Evolutionary conservation across 2,113 vertebrate genomes (phyloP), one percentile per base, ranked within the genome.

Genomic region (Gnathonemus longibarbis): DNA sequence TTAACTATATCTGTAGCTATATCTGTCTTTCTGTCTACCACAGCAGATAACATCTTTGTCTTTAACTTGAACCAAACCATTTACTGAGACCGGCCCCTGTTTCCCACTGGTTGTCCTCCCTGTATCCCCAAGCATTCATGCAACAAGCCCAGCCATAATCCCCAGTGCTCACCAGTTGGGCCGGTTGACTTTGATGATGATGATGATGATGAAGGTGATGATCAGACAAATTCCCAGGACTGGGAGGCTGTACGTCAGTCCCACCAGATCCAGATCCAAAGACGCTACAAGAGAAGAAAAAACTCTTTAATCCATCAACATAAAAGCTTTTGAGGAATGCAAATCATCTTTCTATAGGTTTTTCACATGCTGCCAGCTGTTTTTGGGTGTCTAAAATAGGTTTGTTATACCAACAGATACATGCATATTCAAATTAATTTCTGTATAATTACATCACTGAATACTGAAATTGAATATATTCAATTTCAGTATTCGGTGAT

Each of bases 101-200:
- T 24, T 45, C 21, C 35, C 13, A 3, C 31, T 77, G 80, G 9
- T 9, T 48, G 39, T 0, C 80, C 19, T 84, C 5, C 21, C 45
- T 39, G 85, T 87, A 15, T 53, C 49, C 50, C 49, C 7, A 21
- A 39, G 21, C 7, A 87, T 15, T 5, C 45, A 52, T 62, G 21
- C 50, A 10, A 42, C 27, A 39, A 19, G 9, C 24, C 4, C 53
- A 9, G 3, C 24, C 77, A 13, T 50, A n/a, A 7, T 58, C 39
- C 48, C 80, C 52, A 24, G 11, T 31, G 53, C 89, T 89, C 89
- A 89, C 89, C 89, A 84, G 89, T 13, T 83, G 31, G 52, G 21
- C 9, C 89, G 27, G 31, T 24, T 19, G 21, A 21, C 39, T 62
- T 58, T 89, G 80, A 84, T 39, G 88, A 49, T 19, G 58, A 88